These are phyloP conservation scores for Himalopsyche japonica DNA, from an alignment of 2,888 invertebrate species.

Conservation along the genomic window DNA sequence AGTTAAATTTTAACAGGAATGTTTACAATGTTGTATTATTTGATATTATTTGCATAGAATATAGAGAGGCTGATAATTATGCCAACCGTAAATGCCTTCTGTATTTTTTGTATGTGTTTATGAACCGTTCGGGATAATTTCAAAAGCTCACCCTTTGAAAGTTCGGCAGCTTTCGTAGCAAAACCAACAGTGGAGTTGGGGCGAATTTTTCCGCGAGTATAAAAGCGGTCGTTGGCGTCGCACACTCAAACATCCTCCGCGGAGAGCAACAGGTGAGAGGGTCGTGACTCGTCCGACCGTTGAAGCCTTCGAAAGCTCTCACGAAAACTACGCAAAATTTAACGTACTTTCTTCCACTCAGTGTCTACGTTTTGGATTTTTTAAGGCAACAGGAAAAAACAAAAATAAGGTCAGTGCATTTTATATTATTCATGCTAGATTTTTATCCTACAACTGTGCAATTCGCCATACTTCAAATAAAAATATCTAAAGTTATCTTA, in stretches of 20 bases:
- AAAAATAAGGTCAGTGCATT: neutral
- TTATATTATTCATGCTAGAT: too few species aligned
- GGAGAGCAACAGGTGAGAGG: slow-evolving; percentile 1
- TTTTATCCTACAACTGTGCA: too few species aligned
- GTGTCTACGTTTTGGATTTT: neutral
- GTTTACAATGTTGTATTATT: too few species aligned
- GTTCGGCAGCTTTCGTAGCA: neutral
- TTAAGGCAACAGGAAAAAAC: neutral
- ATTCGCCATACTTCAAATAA: too few species aligned
- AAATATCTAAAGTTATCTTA: too few species aligned
- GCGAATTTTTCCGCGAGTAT: neutral
- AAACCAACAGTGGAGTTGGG: neutral
- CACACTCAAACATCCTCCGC: neutral
- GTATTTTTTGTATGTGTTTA: too few species aligned
- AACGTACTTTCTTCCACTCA: neutral
- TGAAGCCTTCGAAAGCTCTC: neutral
- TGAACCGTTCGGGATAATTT: neutral
- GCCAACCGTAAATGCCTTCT: too few species aligned
- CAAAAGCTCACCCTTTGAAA: neutral
- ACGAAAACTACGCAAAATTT: neutral
- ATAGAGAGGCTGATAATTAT: too few species aligned
- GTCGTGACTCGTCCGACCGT: neutral
- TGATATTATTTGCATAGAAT: too few species aligned
- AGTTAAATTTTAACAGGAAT: too few species aligned
- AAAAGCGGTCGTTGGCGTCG: neutral